phyloP scores from a whole-genome alignment of 2,888 invertebrate genomes.

The Temnothorax unifasciatus region DNA sequence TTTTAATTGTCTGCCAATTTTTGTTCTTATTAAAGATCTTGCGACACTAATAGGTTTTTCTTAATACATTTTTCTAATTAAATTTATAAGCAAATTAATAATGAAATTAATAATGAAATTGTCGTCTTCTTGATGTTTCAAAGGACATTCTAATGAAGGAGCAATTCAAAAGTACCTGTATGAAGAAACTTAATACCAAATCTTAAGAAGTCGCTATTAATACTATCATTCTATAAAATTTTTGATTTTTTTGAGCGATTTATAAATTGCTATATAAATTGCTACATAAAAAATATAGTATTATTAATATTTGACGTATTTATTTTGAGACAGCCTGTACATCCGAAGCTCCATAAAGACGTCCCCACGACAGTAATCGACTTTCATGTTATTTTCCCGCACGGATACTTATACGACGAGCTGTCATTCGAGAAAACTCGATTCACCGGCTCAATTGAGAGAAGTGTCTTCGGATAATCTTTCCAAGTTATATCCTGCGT shows the following conservation, averaged over 20 bases:
- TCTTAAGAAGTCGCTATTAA: background rate
- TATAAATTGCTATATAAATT: background rate
- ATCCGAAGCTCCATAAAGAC: constrained; percentile 47
- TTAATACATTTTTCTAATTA: background rate
- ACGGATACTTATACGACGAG: constrained; percentile 52
- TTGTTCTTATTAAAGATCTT: background rate
- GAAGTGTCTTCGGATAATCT: constrained; percentile 41
- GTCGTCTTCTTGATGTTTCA: background rate
- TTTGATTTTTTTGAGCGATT: background rate
- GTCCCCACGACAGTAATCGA: constrained; percentile 60
- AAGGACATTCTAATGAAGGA: background rate
- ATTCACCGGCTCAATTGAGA: constrained; percentile 52
- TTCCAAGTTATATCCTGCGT: constrained; percentile 30
- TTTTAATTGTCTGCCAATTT: background rate
- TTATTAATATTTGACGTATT: background rate
- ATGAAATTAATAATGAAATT: background rate
- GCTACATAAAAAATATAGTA: background rate
- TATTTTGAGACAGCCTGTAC: constrained; percentile 23
- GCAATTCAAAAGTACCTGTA: background rate
- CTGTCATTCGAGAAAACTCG: constrained; percentile 57
- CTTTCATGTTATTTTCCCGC: constrained; percentile 65
- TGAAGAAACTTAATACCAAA: background rate
- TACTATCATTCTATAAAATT: background rate
- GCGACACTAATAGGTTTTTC: background rate
- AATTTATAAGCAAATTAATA: background rate